Conservation (phyloP, 2,113 vertebrate genomes). For the Carlito syrichta region DNA sequence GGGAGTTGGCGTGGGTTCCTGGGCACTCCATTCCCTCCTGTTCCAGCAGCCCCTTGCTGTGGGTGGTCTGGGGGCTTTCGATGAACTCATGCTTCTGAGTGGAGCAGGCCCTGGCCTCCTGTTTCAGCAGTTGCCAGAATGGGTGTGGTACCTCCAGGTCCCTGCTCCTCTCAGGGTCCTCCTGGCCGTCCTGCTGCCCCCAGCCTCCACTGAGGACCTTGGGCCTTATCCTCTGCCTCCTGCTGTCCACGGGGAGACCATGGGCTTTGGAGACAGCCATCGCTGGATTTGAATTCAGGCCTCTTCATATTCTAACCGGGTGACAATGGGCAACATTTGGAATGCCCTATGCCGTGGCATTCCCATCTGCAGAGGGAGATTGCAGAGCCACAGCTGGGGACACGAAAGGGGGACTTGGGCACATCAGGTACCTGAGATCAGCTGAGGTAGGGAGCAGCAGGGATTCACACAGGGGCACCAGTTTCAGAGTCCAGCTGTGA, state of each 20-base stretch:
- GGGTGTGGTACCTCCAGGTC: not conserved
- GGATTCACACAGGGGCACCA: not conserved
- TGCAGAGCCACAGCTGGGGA: too few relatives aligned
- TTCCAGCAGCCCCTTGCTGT: too few relatives aligned
- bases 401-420: not conserved
- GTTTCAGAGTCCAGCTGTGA: not conserved
- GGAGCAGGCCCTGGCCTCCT: not conserved
- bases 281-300: not conserved
- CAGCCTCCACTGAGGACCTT: not conserved
- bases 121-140: not conserved
- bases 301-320: not conserved
- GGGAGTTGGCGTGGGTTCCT: too few relatives aligned
- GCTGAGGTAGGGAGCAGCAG: too few relatives aligned
- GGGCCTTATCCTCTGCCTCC: not conserved
- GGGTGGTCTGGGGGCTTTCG: too few relatives aligned
- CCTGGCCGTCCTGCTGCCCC: not conserved
- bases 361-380: not conserved
- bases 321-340: not conserved
- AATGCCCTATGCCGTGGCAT: not conserved
- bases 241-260: not conserved
- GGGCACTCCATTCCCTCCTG: too few relatives aligned
- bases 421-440: too few relatives aligned
- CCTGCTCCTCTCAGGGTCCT: not conserved
- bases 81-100: too few relatives aligned
- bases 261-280: not conserved